A percentile compares a stretch with the other conserved stretches of the same genome.
These are phyloP conservation scores for Sycophila sp. DNA, from an alignment of 1,140 invertebrate genomes.

Conservation along the genomic window DNA sequence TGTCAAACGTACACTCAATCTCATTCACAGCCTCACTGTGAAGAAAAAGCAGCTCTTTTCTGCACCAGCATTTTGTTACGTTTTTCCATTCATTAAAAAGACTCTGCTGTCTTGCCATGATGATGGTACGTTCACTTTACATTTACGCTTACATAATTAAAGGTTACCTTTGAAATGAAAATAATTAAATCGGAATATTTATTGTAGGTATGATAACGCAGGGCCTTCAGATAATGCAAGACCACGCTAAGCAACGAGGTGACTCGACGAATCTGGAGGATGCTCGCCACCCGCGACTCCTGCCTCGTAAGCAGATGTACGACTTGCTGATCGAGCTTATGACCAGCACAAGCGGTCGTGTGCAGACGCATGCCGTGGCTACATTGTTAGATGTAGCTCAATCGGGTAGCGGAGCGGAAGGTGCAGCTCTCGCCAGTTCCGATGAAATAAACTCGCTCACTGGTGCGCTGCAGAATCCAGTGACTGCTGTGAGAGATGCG, in stretches of 20 bases:
- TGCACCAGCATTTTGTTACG: constrained; percentile 83
- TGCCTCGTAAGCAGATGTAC: constrained; percentile 86
- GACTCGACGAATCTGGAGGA: constrained; percentile 63
- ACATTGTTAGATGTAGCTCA: constrained; percentile 81
- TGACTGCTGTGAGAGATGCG: constrained; percentile 80
- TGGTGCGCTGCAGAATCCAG: constrained; percentile 78
- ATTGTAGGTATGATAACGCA: constrained; percentile 66
- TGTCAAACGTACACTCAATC: constrained; percentile 70
- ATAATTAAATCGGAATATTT: background rate
- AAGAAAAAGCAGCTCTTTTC: constrained; percentile 67
- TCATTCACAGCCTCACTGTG: constrained; percentile 69
- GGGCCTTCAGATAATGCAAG: constrained; percentile 76
- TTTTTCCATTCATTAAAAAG: constrained; percentile 81
- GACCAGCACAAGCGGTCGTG: constrained; percentile 72
- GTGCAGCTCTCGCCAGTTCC: constrained; percentile 70
- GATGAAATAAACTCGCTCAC: constrained; percentile 84
- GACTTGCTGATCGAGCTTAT: constrained; percentile 83
- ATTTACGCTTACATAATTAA: background rate
- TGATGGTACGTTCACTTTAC: constrained; percentile 57
- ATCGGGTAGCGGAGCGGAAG: constrained; percentile 73
- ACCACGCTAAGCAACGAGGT: constrained; percentile 75
- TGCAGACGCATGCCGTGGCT: constrained; percentile 80
- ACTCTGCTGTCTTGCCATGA: constrained; percentile 70
- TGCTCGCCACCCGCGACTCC: constrained; percentile 76
- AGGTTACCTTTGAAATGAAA: background rate